Evolutionary conservation across 2,113 vertebrate genomes (phyloP), one percentile per base, ranked within the genome.

Genomic region (Hirundichthys speculiger): DNA sequence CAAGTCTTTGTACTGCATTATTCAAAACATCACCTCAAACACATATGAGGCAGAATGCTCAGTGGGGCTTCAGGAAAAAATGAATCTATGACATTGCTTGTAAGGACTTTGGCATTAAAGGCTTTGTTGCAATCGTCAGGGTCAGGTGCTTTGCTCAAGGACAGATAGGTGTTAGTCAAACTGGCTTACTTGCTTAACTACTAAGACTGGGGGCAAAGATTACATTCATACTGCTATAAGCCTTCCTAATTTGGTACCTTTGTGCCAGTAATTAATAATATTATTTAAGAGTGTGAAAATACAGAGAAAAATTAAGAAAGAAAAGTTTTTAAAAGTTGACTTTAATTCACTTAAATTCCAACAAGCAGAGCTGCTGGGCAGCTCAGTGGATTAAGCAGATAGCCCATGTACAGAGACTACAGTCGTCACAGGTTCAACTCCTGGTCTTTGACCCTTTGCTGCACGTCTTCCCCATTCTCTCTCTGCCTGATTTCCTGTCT

Each of bases 81-180:
- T 42, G 34, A 76, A 76, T 83, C 59, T 38, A 57, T 79, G 56
- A 61, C 69, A 60, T 77, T 74, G 46, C 46, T 38, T 27, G 27
- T 13, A 46, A 50, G 21, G 61, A 9, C 45, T 77, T 38, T 40
- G n/a, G 30, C 61, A 40, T 14, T 45, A 52, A 38, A 15, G 25
- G 46, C 9, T 59, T 38, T 75, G 52, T 61, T 60, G 48, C 43
- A 69, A 13, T 12, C 19, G 55, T 53, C 39, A 2, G 54, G 34
- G 34, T 64, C 54, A 68, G 24, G 48, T 47, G 53, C 41, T 45
- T 42, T 55, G 41, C 47, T 56, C 30, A 54, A 52, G 47, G 42
- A 65, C 24, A 46, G 34, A 5, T 13, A 2, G 43, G 21, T 66
- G 40, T 18, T 13, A 14, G 10, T 13, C 15, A 59, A 47, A 38